Conservation (phyloP, 2,113 vertebrate species). For the Megatriorchis doriae region DNA sequence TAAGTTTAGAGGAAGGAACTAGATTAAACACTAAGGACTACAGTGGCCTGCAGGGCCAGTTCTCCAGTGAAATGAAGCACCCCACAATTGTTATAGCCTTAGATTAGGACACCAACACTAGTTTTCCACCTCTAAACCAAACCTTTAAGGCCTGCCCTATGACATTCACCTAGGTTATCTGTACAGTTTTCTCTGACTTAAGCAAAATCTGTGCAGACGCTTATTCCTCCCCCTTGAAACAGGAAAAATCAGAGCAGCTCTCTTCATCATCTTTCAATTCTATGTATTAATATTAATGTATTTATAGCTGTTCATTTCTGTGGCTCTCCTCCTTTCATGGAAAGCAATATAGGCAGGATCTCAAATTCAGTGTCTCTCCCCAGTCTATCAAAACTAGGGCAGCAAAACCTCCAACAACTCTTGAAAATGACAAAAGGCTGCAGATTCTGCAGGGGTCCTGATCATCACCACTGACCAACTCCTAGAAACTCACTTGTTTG, state of each 20-base stretch:
- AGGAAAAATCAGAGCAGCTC: not conserved
- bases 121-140: not conserved
- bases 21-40: not conserved
- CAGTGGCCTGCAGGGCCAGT: not conserved
- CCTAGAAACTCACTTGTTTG: not conserved
- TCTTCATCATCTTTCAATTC: not conserved
- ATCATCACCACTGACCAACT: not conserved
- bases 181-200: not conserved
- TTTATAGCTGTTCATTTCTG: not conserved
- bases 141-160: not conserved
- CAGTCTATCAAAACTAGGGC: not conserved
- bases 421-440: not conserved
- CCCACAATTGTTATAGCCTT: not conserved
- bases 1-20: not conserved
- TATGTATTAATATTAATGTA: not conserved
- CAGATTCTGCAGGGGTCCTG: not conserved
- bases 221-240: not conserved
- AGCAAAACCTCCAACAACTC: not conserved
- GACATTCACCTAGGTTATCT: not conserved
- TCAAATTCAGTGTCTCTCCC: not conserved
- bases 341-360: not conserved
- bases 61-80: not conserved
- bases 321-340: not conserved
- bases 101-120: not conserved
- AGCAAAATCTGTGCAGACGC: not conserved